Evolutionary conservation across 1,140 invertebrate genomes (phyloP).

Genomic region (Proales similis): DNA sequence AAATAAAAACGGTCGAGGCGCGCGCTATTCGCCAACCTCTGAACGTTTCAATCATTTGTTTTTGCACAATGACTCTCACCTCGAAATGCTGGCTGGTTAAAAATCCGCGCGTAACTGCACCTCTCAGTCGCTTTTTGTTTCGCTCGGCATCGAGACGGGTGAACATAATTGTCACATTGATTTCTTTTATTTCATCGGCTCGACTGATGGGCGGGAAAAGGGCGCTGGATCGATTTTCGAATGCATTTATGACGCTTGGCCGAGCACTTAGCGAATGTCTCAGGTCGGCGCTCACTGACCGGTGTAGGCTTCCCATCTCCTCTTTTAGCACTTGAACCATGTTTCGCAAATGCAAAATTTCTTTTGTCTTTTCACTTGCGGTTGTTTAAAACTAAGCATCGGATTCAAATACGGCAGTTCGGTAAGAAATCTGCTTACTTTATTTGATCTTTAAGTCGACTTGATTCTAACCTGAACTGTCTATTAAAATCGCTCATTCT

Average conservation of each 20-base stretch:
- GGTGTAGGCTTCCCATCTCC: constrained; percentile 44
- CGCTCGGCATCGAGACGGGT: constrained; percentile 50
- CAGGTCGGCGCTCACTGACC: constrained; percentile 36
- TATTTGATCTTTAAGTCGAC: no score
- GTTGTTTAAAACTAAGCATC: no score
- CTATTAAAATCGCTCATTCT: no score
- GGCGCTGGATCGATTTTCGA: neutral
- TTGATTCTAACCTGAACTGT: no score
- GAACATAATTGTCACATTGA: constrained; percentile 45
- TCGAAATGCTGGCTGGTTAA: constrained; percentile 4
- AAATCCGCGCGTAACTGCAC: constrained; percentile 44
- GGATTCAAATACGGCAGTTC: no score
- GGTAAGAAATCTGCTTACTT: no score
- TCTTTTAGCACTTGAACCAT: constrained; percentile 47
- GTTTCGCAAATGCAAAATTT: constrained; percentile 43
- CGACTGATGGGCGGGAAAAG: constrained; percentile 9
- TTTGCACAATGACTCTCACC: neutral
- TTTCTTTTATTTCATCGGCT: constrained; percentile 26
- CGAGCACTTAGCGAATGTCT: neutral
- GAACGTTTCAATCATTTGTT: neutral
- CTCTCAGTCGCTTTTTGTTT: constrained; percentile 51
- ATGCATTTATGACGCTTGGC: neutral
- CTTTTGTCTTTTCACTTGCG: no score
- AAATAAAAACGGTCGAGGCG: neutral
- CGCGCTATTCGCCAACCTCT: neutral